Evolutionary conservation across 2,113 vertebrate genomes (phyloP), one percentile per base, ranked within the genome.

Genomic region (Melanostigma gelatinosum): DNA sequence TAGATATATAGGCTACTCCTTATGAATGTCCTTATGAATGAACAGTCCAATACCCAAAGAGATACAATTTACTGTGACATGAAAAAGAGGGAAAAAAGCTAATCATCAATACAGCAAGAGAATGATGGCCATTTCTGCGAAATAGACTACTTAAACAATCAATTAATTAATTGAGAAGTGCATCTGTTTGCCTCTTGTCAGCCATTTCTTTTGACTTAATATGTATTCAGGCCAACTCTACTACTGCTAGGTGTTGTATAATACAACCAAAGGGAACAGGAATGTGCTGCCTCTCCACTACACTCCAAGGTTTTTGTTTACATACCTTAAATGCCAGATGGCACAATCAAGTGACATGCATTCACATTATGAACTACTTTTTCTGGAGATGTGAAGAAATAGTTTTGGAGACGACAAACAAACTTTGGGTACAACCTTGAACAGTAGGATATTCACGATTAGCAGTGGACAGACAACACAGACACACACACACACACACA

Each of bases 321-420:
- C 64, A 69, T 44, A 32, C 18, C 18, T 81, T 69, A 69, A 62
- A 75, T 40, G 32, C 64, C 16, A 78, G 70, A 68, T 80, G 34
- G 34, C 34, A 34, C 11, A 22, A 52, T 48, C 50, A 34, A 60
- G 52, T 46, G 27, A 65, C 38, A 38, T 34, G 20, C 27, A 27
- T 66, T 66, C 57, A 73, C 69, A 60, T 52, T 9, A 36, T 58
- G 40, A 72, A 46, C 58, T 24, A 34, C 20, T 1, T 22, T 18
- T n/a, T 65, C 63, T 27, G 3, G 9, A 16, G 40, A 29, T 46
- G 38, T n/a, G 5, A 34, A 34, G 34, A 34, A 34, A 34, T 34
- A 34, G 1, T 6, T 8, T 61, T 34, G 11, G 20, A 22, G 20
- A 34, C 10, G n/a, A 24, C 27, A 34, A 61, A 46, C n/a, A 40